These are phyloP conservation scores for Tor tambroides DNA, from an alignment of 2,113 vertebrate species.

Conservation along the genomic window DNA sequence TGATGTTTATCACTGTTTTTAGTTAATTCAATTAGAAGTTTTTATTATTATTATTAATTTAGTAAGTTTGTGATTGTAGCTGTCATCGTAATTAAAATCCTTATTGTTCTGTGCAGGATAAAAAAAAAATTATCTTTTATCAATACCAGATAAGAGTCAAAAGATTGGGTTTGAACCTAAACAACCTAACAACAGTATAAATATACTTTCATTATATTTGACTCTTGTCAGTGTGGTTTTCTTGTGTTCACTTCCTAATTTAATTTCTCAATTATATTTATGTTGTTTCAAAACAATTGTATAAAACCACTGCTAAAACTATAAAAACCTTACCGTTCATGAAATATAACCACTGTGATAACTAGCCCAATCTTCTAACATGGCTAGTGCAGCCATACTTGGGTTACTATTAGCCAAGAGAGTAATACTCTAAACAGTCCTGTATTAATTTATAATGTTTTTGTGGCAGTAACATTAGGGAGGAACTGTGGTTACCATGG, in stretches of 20 bases:
- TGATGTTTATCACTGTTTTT: not conserved
- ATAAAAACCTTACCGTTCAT: not conserved
- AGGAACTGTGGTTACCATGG: slow-evolving; percentile 50
- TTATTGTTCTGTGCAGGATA: not conserved
- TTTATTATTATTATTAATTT: not conserved
- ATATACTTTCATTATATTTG: not conserved
- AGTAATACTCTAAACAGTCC: not conserved
- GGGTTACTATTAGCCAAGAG: not conserved
- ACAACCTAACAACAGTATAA: not conserved
- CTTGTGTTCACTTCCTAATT: not conserved
- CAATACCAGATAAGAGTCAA: not conserved
- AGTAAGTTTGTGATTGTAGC: not conserved
- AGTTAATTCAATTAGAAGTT: not conserved
- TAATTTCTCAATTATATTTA: not conserved
- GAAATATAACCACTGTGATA: not conserved
- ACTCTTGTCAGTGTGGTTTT: not conserved
- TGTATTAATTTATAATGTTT: not conserved
- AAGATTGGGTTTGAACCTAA: not conserved
- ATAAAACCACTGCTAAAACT: not conserved
- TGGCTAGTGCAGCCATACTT: not conserved
- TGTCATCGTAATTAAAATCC: not conserved
- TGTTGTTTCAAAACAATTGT: not conserved
- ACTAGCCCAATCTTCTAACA: not conserved
- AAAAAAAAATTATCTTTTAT: not conserved
- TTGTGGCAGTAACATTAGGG: not conserved